Base-by-base conservation (phyloP, 2,888 invertebrate genomes). In the Acronicta alni region DNA sequence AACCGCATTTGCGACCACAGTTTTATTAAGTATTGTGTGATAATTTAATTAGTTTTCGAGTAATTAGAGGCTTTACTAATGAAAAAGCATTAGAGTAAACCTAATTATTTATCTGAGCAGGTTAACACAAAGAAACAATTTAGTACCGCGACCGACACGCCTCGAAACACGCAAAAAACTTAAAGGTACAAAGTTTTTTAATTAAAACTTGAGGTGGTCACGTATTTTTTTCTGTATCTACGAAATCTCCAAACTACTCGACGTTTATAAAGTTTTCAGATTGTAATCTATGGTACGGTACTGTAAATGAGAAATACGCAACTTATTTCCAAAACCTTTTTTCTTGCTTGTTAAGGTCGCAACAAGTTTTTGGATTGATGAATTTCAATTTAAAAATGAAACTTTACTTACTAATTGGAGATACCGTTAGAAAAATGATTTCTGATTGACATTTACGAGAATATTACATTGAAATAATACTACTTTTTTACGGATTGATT, bases 151-250 rank as follows among this genome's bases (percentile, higher is more conserved):
- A 51, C 52, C 67, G 61, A 46, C 56, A 59, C 59, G 46, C 46
- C 41, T 44, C 35, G 54, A 54, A 53, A 62, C 59, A 73, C 46
- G 60, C 52, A 59, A 67, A 67, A 70, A 57, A 53, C 53, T 63
- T 20, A 5, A 20, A 65, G 48, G 47, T n/a, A 51, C 23, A 54
- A 72, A 73, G 58, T 73, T 73, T 73, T 73, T 74, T 74, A 74
- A 73, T 73, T 73, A 73, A 73, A 73, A 73, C 71, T 74, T 71
- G 26, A 61, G 67, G 61, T 64, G 63, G 63, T 64, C 63, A 71
- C 67, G 61, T 64, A 62, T 64, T 74, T 74, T 72, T 67, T 64
- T 58, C 49, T 47, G 56, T 67, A 57, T 67, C 67, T 14, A 52
- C 51, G 8, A 60, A 67, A 70, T 60, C 49, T 66, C 57, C 32